These are phyloP conservation scores for Ciconia boyciana DNA, from an alignment of 2,113 vertebrate species.

Conservation along the genomic window DNA sequence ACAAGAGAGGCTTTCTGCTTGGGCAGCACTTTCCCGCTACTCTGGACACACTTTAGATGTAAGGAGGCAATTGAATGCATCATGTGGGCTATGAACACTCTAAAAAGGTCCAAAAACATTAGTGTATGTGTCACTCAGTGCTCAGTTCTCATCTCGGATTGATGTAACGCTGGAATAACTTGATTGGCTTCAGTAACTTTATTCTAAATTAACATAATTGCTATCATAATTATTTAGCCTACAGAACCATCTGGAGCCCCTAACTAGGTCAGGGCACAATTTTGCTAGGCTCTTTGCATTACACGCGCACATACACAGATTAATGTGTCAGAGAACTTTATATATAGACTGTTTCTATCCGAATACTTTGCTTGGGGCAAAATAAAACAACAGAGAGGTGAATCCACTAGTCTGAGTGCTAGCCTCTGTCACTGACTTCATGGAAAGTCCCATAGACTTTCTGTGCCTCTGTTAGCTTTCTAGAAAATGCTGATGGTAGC, in stretches of 20 bases:
- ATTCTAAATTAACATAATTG: slow-evolving; percentile 64
- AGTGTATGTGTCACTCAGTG: slow-evolving; percentile 25
- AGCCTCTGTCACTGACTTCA: neutral
- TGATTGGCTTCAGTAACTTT: slow-evolving; percentile 58
- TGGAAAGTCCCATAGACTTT: neutral
- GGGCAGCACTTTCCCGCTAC: slow-evolving; percentile 63
- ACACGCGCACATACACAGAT: neutral
- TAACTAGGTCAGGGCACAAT: slow-evolving; percentile 52
- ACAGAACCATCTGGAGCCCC: slow-evolving; percentile 40
- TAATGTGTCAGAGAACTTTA: neutral
- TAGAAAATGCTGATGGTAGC: neutral
- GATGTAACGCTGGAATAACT: slow-evolving; percentile 35
- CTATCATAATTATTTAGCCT: slow-evolving; percentile 53
- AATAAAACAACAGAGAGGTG: neutral
- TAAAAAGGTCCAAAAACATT: slow-evolving; percentile 42
- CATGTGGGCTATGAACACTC: neutral
- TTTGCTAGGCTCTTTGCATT: neutral
- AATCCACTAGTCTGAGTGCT: neutral
- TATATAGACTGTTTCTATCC: neutral
- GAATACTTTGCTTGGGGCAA: neutral
- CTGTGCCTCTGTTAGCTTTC: neutral
- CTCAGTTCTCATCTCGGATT: neutral
- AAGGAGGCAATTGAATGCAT: slow-evolving; percentile 58
- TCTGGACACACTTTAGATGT: slow-evolving; percentile 51
- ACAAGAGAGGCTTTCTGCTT: slow-evolving; percentile 69